Conservation (phyloP, 2,888 invertebrate species). For the Sminthurides aquaticus region DNA sequence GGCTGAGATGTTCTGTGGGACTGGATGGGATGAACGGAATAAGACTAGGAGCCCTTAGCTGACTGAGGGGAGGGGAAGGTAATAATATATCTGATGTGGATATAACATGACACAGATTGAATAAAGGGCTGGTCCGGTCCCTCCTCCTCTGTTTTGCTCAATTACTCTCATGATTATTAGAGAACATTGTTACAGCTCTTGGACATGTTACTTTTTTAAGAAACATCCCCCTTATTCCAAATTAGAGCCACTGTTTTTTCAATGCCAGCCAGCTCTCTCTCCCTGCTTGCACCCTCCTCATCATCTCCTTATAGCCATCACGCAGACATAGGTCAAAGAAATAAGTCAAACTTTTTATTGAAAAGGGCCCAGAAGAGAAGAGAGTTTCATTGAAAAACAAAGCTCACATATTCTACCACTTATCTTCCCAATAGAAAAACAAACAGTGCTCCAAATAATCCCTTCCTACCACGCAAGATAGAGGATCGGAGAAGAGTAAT, state of each 20-base stretch:
- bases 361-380: too few relatives aligned
- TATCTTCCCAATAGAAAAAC: not conserved
- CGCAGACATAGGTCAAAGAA: too few relatives aligned
- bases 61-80: not conserved
- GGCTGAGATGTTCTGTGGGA: too few relatives aligned
- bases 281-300: not conserved
- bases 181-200: not conserved
- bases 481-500: too few relatives aligned
- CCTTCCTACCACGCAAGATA: too few relatives aligned
- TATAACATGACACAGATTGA: conserved; percentile 20
- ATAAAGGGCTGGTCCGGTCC: conserved; percentile 17
- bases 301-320: not conserved
- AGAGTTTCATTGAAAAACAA: not conserved
- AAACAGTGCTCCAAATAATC: too few relatives aligned
- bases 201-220: not conserved
- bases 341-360: too few relatives aligned
- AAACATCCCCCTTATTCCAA: not conserved
- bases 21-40: too few relatives aligned
- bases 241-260: not conserved
- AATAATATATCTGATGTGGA: conserved; percentile 7
- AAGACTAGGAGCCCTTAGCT: too few relatives aligned
- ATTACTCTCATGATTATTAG: conserved; percentile 18
- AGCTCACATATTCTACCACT: not conserved
- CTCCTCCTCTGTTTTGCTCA: conserved; percentile 23
- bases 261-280: not conserved